phyloP scores from a whole-genome alignment of 1,140 invertebrate species.

The Zaprionus camerounensis region DNA sequence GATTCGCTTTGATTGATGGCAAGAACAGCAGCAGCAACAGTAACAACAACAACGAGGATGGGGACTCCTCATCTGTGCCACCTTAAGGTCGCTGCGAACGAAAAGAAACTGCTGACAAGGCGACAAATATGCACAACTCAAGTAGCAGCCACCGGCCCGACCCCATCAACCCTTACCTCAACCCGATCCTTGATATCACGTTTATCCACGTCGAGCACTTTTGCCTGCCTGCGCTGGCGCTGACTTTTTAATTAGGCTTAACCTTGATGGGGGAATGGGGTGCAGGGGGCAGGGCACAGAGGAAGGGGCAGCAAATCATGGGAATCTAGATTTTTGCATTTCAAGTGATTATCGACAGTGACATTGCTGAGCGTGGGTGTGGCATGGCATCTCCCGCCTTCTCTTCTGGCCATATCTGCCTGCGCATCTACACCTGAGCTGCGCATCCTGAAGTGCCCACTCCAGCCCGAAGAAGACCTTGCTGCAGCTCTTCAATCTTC shows the following conservation, averaged over 20 bases:
- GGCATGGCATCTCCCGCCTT: neutral
- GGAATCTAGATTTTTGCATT: conserved; percentile 2
- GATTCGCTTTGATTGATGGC: conserved; percentile 44
- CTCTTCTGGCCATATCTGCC: neutral
- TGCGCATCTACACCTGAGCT: conserved; percentile 9
- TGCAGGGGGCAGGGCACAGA: neutral
- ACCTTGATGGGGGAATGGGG: neutral
- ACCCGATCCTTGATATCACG: conserved; percentile 8
- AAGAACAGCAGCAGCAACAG: neutral
- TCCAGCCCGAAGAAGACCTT: conserved; percentile 1
- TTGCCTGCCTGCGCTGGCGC: conserved; percentile 9
- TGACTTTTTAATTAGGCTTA: conserved; percentile 44
- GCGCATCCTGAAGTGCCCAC: conserved; percentile 12
- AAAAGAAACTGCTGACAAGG: conserved; percentile 36
- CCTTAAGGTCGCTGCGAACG: conserved; percentile 26
- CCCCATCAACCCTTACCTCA: neutral
- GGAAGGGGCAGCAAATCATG: neutral
- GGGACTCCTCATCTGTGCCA: conserved; percentile 19
- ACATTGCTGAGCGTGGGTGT: conserved; percentile 23
- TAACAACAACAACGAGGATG: neutral
- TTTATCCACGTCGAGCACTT: conserved; percentile 19
- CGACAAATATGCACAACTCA: conserved; percentile 26
- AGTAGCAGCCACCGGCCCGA: conserved; percentile 11
- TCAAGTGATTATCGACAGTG: conserved; percentile 40
- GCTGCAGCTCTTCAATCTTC: neutral